Percentiles rank a stretch among this genome's conserved stretches.
Conservation (phyloP, 2,113 vertebrate species). For the Corydoras sp. region DNA sequence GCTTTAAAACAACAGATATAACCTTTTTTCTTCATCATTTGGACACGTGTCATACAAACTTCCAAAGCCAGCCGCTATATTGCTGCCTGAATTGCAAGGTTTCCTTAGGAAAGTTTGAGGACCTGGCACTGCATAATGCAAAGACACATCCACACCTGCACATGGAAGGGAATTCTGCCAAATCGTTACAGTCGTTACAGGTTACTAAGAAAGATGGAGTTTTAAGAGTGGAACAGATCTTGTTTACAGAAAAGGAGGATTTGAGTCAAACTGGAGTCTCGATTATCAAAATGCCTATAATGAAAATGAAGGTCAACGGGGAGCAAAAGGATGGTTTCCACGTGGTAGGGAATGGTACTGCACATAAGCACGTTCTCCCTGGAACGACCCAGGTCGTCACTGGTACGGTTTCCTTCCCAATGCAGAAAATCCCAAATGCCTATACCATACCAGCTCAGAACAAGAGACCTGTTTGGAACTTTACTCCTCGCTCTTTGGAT, state of each 20-base stretch:
- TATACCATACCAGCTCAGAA: conserved; percentile 87
- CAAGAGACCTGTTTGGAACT: conserved; percentile 59
- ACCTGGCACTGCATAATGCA: conserved; percentile 84
- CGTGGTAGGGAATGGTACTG: conserved; percentile 62
- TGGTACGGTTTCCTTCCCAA: conserved; percentile 64
- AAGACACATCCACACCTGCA: conserved; percentile 62
- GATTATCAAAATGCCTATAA: conserved; percentile 95
- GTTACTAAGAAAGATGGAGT: conserved; percentile 74
- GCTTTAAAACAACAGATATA: conserved; percentile 82
- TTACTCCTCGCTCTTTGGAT: conserved; percentile 46
- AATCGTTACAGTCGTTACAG: conserved; percentile 64
- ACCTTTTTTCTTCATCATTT: conserved; percentile 86
- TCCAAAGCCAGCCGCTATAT: conserved; percentile 81
- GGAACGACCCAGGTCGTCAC: conserved; percentile 24
- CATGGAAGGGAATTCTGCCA: too few species aligned
- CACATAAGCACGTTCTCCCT: conserved; percentile 14
- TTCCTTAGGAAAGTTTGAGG: conserved; percentile 81
- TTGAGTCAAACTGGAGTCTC: conserved; percentile 73
- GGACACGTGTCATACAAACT: conserved; percentile 83
- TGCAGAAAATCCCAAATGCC: conserved; percentile 83
- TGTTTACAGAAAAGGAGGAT: conserved; percentile 55
- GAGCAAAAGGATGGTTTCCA: conserved; percentile 85
- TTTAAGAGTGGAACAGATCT: conserved; percentile 76
- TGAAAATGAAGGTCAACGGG: conserved; percentile 92
- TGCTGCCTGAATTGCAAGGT: conserved; percentile 76